Percentiles rank a stretch among this genome's conserved stretches.
Evolutionary conservation across 2,888 invertebrate genomes (phyloP).

Genomic region (Cryptosula pallasiana): DNA sequence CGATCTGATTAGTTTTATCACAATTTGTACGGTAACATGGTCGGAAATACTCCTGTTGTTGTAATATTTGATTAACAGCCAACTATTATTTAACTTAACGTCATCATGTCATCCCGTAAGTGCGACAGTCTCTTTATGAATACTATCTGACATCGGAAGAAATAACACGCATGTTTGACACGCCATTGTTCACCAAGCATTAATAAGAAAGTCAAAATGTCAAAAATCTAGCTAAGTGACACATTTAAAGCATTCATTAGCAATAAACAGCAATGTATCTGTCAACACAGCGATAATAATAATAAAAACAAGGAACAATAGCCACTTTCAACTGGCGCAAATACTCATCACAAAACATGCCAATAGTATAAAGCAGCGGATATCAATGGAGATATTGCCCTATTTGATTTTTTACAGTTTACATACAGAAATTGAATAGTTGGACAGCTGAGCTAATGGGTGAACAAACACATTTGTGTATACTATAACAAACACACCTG

Average conservation of each 20-base stretch:
- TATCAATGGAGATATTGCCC: background rate
- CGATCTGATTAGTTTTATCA: no score
- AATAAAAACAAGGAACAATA: conserved; percentile 19
- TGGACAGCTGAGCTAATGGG: background rate
- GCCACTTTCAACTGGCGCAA: background rate
- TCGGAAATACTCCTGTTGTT: no score
- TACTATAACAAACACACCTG: conserved; percentile 17
- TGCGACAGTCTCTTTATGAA: no score
- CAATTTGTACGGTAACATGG: no score
- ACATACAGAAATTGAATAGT: background rate
- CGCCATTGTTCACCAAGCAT: background rate
- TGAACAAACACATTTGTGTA: conserved; percentile 2
- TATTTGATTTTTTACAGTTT: conserved; percentile 16
- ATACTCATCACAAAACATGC: conserved; percentile 19
- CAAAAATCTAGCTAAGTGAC: conserved; percentile 17
- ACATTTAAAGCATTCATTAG: background rate
- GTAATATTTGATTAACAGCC: no score
- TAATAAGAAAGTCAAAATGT: conserved; percentile 13
- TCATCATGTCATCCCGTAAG: no score
- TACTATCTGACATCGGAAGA: no score
- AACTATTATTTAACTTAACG: no score
- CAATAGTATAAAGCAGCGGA: background rate
- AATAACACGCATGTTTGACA: conserved; percentile 22
- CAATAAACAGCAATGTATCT: background rate
- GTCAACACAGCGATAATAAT: background rate